Evolutionary conservation across 2,113 vertebrate species (phyloP), one percentile per base, ranked within the genome.

Genomic region (Cynoglossus semilaevis): DNA sequence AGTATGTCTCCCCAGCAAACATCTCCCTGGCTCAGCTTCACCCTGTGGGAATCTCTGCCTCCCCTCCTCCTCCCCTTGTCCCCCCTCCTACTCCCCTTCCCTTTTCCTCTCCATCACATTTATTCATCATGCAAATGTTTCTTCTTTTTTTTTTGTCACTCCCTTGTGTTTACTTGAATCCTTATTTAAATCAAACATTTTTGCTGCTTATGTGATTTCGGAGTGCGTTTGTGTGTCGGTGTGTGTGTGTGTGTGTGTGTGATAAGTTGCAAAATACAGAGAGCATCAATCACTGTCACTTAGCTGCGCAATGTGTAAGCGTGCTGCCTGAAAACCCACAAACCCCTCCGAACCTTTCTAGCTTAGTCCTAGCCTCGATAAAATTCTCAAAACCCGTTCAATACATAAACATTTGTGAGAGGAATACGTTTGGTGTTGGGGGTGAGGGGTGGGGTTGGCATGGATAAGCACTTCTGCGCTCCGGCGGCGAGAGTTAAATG

Each of bases 241-340:
- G 15, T 41, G 38, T 35, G 19, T 71, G 56, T 68, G 59, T 68
- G 59, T 77, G 45, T 59, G 48, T 16, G 38, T 52, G 73, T 72
- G 79, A 82, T 88, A 80, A 81, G 86, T 88, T 74, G 74, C 17
- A 29, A 70, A 77, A 80, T 67, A 75, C 72, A 79, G 67, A 85
- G 87, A 77, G 84, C 87, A 91, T 94, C 93, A 91, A 92, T 94
- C 93, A 92, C 88, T 91, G 93, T 92, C 92, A 69, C 82, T 76
- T 82, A 82, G 83, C 73, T 70, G 63, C 73, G 72, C 65, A 35
- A 64, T 50, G 55, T 63, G 80, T 82, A 81, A 76, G 81, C 83
- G 63, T 64, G 84, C 76, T 63, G 72, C 78, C 67, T 1, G 67
- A 67, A 51, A 18, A 46, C 61, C 29, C 52, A 15, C 44, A 62